Evolutionary conservation across 1,140 invertebrate species (phyloP).

Genomic region (Listronotus oregonensis): DNA sequence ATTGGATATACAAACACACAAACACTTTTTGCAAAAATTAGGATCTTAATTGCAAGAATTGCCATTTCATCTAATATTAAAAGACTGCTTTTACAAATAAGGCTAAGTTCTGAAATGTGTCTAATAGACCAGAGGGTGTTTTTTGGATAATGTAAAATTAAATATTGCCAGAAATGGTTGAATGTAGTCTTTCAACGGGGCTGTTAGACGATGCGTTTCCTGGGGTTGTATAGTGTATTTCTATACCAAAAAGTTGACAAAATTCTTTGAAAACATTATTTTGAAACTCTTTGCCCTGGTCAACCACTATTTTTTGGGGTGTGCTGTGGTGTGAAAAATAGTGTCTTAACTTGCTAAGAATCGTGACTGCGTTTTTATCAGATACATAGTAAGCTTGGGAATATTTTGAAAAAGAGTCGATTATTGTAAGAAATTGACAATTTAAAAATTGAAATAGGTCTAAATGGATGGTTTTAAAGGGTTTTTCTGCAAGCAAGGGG

Average conservation of each 20-base stretch:
- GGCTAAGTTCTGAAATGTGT: conserved; percentile 9
- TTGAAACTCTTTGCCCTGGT: conserved; percentile 42
- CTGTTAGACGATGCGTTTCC: conserved; percentile 38
- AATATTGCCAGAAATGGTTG: conserved; percentile 23
- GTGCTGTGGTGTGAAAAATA: conserved; percentile 40
- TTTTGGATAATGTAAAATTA: conserved; percentile 11
- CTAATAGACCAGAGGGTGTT: conserved; percentile 13
- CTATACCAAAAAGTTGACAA: conserved; percentile 36
- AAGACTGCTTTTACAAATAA: conserved; percentile 4
- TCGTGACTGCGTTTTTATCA: conserved; percentile 17
- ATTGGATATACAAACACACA: conserved; percentile 6
- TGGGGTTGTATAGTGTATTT: conserved; percentile 35
- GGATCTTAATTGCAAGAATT: conserved; percentile 14
- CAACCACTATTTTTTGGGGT: conserved; percentile 41
- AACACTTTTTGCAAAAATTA: background rate
- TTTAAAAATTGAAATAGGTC: conserved; percentile 40
- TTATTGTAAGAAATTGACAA: too few relatives aligned
- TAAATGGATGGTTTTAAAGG: conserved; percentile 43
- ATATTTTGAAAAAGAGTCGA: too few relatives aligned
- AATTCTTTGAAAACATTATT: conserved; percentile 43
- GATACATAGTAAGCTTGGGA: too few relatives aligned
- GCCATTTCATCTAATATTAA: conserved; percentile 12
- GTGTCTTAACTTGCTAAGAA: conserved; percentile 40
- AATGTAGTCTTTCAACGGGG: conserved; percentile 43
- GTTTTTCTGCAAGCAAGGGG: conserved; percentile 40